Percentiles rank a stretch among this genome's conserved stretches.
These are phyloP conservation scores for Aethina tumida DNA, from an alignment of 1,140 invertebrate species.

Conservation along the genomic window DNA sequence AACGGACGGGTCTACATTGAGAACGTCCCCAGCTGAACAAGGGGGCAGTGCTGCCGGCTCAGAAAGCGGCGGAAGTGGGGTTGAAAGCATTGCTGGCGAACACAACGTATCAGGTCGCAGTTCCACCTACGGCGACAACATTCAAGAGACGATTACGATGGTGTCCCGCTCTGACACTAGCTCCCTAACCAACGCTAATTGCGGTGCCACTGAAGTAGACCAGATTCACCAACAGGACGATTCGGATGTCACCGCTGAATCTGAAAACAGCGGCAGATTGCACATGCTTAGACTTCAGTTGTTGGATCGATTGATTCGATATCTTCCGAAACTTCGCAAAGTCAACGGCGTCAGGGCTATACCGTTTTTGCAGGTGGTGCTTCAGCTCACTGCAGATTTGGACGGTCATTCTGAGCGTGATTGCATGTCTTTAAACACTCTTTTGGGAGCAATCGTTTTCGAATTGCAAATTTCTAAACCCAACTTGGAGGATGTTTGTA, in stretches of 20 bases:
- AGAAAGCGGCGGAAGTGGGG: slow-evolving; percentile 81
- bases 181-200: slow-evolving; percentile 37
- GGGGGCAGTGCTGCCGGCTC: slow-evolving; percentile 64
- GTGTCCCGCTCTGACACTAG: slow-evolving; percentile 42
- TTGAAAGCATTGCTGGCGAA: slow-evolving; percentile 84
- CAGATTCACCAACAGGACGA: slow-evolving; percentile 22
- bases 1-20: slow-evolving; percentile 81
- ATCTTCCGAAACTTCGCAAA: slow-evolving; percentile 50
- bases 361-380: slow-evolving; percentile 81
- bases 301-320: slow-evolving; percentile 53
- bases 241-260: slow-evolving; percentile 38
- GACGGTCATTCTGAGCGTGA: slow-evolving; percentile 77
- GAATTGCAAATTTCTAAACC: slow-evolving; percentile 67
- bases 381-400: slow-evolving; percentile 85
- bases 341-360: slow-evolving; percentile 72
- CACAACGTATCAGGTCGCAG: slow-evolving; percentile 73
- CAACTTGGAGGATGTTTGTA: slow-evolving; percentile 43
- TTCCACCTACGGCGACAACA: slow-evolving; percentile 67
- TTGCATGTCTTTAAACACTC: slow-evolving; percentile 59
- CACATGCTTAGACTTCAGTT: slow-evolving; percentile 58
- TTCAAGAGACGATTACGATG: slow-evolving; percentile 37
- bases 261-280: slow-evolving; percentile 43
- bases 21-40: slow-evolving; percentile 81
- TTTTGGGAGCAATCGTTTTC: slow-evolving; percentile 63
- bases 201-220: slow-evolving; percentile 5